phyloP scores from a whole-genome alignment of 1,140 invertebrate genomes.

The Trichomalopsis sarcophagae region DNA sequence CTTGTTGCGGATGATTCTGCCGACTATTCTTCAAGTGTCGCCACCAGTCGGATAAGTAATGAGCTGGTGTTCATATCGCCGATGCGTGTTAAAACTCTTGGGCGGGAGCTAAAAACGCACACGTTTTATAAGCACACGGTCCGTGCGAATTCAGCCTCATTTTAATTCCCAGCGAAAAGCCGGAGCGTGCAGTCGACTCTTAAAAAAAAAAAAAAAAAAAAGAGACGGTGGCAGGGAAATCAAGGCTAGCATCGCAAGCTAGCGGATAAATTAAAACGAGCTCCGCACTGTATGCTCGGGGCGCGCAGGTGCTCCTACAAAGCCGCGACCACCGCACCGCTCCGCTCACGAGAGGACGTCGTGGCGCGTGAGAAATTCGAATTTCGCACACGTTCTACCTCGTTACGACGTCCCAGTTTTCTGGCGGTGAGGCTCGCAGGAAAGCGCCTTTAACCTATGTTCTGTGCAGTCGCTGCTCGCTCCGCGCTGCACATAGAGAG shows the following conservation, averaged over 20 bases:
- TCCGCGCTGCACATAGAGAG: not conserved
- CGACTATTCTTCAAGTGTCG: not conserved
- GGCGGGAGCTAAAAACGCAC: too few relatives aligned
- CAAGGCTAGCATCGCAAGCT: constrained; percentile 15
- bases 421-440: not conserved
- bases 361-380: constrained; percentile 32
- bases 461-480: not conserved
- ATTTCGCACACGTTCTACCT: constrained; percentile 46
- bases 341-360: not conserved
- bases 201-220: not conserved
- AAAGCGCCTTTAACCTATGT: not conserved
- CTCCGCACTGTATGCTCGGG: not conserved
- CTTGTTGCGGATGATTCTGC: constrained; percentile 26
- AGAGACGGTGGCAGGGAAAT: not conserved
- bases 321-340: not conserved
- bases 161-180: constrained; percentile 11
- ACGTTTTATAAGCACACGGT: too few relatives aligned
- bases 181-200: not conserved
- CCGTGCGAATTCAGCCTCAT: not conserved
- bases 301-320: not conserved
- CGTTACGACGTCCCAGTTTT: constrained; percentile 43
- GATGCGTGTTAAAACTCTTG: too few relatives aligned
- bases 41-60: not conserved
- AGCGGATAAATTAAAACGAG: constrained; percentile 39
- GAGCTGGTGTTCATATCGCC: too few relatives aligned